These are phyloP conservation scores for Verasper variegatus DNA, from an alignment of 2,113 vertebrate species.

Conservation along the genomic window DNA sequence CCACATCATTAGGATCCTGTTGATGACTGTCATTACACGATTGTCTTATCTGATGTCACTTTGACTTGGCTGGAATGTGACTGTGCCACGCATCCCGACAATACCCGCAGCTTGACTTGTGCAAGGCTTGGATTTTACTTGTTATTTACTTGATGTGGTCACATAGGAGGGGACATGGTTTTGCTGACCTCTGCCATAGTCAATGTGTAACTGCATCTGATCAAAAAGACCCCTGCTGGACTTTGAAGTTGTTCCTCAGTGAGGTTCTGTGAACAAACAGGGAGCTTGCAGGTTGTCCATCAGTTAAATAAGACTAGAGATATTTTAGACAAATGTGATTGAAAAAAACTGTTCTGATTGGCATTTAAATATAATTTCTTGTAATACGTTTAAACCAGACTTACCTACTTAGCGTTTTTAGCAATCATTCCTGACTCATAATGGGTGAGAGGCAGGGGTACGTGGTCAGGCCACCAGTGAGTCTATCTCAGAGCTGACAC, in stretches of 20 bases:
- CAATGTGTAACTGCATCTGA: too few relatives aligned
- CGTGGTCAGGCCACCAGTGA: background rate
- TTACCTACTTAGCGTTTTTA: background rate
- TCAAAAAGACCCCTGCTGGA: too few relatives aligned
- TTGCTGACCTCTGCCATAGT: background rate
- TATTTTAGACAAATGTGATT: too few relatives aligned
- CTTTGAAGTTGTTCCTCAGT: background rate
- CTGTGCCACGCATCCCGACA: conserved; percentile 10
- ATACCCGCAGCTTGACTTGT: too few relatives aligned
- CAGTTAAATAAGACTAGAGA: too few relatives aligned
- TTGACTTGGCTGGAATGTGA: conserved; percentile 52
- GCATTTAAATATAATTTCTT: background rate
- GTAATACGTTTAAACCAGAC: background rate
- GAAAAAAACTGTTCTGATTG: background rate
- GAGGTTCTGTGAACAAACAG: background rate
- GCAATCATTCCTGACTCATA: background rate
- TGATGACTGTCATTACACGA: conserved; percentile 70
- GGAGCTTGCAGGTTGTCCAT: too few relatives aligned
- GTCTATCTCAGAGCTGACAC: background rate
- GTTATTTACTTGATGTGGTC: background rate
- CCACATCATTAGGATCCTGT: conserved; percentile 52
- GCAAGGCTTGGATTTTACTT: conserved; percentile 5
- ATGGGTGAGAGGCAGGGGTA: background rate
- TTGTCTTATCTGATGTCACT: conserved; percentile 59
- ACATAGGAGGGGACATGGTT: background rate